A percentile compares a stretch with the other conserved stretches of the same genome.
phyloP scores from a whole-genome alignment of 2,113 vertebrate genomes.

The rat (Rattus norvegicus) region GRCr8 NC_086039.1:62849001-62849500 shows the following conservation, averaged over 20 bases:
- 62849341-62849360: too few relatives aligned
- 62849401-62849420: background rate
- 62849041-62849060: background rate
- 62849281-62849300: too few relatives aligned
- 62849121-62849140: slow-evolving; percentile 7
- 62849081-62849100: background rate
- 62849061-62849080: background rate
- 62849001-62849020: background rate
- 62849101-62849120: slow-evolving; percentile 42
- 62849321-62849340: too few relatives aligned
- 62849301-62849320: too few relatives aligned
- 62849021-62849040: background rate
- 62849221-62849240: too few relatives aligned
- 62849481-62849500: background rate
- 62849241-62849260: too few relatives aligned
- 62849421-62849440: slow-evolving; percentile 19
- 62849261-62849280: too few relatives aligned
- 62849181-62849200: slow-evolving; percentile 45
- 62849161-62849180: background rate
- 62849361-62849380: too few relatives aligned
- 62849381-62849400: slow-evolving; percentile 49
- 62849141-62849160: slow-evolving; percentile 19
- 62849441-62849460: slow-evolving; percentile 17
- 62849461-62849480: background rate
- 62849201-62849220: background rate